phyloP scores from a whole-genome alignment of 1,140 invertebrate species.

The Apis cerana region DNA sequence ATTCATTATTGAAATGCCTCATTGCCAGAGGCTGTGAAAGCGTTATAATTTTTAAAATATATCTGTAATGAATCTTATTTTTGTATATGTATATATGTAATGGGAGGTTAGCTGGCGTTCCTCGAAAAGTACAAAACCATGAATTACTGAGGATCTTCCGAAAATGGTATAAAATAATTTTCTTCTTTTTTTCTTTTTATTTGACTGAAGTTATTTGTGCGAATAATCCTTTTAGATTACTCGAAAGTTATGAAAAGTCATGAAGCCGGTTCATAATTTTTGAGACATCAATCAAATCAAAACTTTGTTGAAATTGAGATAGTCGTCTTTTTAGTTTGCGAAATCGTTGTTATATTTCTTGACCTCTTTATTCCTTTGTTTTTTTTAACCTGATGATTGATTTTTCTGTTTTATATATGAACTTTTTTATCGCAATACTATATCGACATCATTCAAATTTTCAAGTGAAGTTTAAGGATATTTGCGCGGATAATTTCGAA shows the following conservation, averaged over 20 bases:
- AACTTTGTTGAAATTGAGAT: conserved; percentile 1
- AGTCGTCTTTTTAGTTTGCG: not conserved
- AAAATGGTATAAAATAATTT: not conserved
- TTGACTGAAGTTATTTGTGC: not conserved
- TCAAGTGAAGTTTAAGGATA: not conserved
- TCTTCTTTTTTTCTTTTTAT: not conserved
- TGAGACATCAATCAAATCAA: not conserved
- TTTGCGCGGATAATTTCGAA: no score
- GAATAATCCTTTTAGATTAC: not conserved
- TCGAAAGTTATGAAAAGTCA: conserved; percentile 47
- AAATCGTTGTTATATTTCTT: not conserved
- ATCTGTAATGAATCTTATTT: conserved; percentile 7
- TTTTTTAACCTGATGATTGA: not conserved
- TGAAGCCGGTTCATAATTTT: conserved; percentile 27
- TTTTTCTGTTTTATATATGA: not conserved
- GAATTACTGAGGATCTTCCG: conserved; percentile 40
- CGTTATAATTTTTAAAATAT: conserved; percentile 42
- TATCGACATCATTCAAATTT: not conserved
- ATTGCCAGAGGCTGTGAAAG: conserved; percentile 1
- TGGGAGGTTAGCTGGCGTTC: conserved; percentile 59
- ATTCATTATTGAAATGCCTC: conserved; percentile 32
- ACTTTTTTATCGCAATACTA: not conserved
- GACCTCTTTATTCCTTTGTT: not conserved
- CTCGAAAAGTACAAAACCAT: conserved; percentile 4
- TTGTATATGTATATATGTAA: not conserved